A percentile compares a stretch with the other conserved stretches of the same genome.
phyloP scores from a whole-genome alignment of 2,113 vertebrate genomes.

The Ammodramus savannarum region DNA sequence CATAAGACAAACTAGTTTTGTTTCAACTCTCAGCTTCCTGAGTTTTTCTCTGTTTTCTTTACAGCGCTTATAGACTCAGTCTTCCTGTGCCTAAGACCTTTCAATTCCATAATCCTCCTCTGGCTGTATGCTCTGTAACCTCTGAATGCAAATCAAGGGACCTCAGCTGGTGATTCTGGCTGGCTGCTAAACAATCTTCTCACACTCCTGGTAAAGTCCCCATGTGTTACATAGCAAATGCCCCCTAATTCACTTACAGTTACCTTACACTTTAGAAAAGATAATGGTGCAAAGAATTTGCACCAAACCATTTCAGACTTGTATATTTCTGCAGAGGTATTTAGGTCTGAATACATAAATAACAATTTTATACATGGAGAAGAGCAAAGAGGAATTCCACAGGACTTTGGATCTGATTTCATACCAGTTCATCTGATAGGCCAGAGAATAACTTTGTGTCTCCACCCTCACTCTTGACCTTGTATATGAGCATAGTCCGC shows the following conservation, averaged over 20 bases:
- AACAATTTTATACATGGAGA: neutral
- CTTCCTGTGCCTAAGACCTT: neutral
- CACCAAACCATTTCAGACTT: neutral
- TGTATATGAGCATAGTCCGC: neutral
- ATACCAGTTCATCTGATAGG: neutral
- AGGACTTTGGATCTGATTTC: neutral
- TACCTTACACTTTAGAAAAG: neutral
- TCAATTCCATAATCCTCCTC: constrained; percentile 32
- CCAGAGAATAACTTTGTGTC: neutral
- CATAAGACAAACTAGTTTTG: neutral
- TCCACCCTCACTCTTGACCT: neutral
- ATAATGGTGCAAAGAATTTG: neutral
- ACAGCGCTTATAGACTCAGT: neutral
- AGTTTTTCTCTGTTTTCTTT: constrained; percentile 29
- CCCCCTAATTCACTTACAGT: neutral
- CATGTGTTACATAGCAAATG: neutral
- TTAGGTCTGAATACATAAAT: neutral
- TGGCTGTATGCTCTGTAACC: neutral
- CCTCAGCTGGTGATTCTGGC: neutral
- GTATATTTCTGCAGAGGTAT: neutral
- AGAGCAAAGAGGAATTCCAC: neutral
- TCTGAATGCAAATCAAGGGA: constrained; percentile 33
- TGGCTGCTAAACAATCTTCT: neutral
- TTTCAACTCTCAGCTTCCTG: neutral
- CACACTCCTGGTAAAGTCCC: neutral